A percentile compares a stretch with the other conserved stretches of the same genome.
phyloP scores from a whole-genome alignment of 2,113 vertebrate species.

The Gadus chalcogrammus region DNA sequence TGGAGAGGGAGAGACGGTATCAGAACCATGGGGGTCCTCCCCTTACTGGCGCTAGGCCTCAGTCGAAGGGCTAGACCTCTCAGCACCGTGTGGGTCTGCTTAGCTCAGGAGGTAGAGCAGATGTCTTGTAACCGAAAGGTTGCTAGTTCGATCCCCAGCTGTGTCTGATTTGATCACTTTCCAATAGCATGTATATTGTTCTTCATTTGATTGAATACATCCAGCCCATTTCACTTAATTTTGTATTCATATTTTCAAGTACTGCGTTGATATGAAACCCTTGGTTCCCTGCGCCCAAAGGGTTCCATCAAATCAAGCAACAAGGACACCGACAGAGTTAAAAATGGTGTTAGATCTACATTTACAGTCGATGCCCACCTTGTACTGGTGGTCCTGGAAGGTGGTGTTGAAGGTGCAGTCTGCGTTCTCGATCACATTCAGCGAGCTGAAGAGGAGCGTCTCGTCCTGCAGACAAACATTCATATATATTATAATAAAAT shows the following conservation, averaged over 20 bases:
- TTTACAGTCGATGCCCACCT: slow-evolving; percentile 51
- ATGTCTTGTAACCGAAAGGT: no score
- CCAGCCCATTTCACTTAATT: no score
- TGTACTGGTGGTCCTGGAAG: slow-evolving; percentile 70
- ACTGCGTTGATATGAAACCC: no score
- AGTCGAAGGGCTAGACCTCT: background rate
- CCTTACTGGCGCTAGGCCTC: background rate
- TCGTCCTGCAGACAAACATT: slow-evolving; percentile 68
- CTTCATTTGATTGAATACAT: no score
- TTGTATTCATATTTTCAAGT: background rate
- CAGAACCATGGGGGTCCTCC: no score
- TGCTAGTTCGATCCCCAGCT: no score
- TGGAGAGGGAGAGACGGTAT: background rate
- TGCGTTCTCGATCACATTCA: slow-evolving; percentile 68
- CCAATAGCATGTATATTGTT: no score
- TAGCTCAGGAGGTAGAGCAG: no score
- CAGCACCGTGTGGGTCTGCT: background rate
- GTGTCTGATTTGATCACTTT: no score
- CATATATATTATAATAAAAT: background rate
- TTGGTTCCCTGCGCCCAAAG: no score
- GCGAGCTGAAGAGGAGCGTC: slow-evolving; percentile 76
- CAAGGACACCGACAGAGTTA: no score
- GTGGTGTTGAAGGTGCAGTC: slow-evolving; percentile 66
- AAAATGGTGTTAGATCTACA: background rate
- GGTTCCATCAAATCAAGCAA: no score